phyloP scores from a whole-genome alignment of 2,888 invertebrate species.

The Machimus rusticus region DNA sequence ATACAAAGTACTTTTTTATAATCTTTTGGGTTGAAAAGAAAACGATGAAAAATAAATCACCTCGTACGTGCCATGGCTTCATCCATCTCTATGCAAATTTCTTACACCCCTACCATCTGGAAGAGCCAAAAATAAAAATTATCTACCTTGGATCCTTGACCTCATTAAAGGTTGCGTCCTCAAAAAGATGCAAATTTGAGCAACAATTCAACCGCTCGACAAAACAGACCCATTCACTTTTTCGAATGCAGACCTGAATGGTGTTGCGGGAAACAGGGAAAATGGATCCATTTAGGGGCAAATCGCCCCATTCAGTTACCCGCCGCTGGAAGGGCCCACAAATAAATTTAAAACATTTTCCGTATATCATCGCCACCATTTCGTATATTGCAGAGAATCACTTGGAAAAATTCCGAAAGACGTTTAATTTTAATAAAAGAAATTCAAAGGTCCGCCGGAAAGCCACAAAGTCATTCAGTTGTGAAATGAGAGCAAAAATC shows the following conservation, averaged over 20 bases:
- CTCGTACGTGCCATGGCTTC: too few relatives aligned
- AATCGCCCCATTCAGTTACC: neutral
- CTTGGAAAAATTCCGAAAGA: neutral
- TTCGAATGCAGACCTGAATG: neutral
- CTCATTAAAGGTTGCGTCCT: neutral
- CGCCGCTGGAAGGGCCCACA: neutral
- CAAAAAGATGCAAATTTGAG: neutral
- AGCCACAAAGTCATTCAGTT: slow-evolving; percentile 31
- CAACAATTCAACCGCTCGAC: neutral
- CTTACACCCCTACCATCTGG: too few relatives aligned
- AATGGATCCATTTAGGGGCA: neutral
- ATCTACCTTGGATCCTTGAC: too few relatives aligned
- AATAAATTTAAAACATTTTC: neutral
- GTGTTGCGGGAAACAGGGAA: neutral
- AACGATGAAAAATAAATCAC: too few relatives aligned
- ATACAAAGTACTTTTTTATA: too few relatives aligned
- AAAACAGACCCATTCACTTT: neutral
- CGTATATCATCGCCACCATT: neutral
- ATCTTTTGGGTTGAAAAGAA: too few relatives aligned
- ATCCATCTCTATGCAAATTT: too few relatives aligned
- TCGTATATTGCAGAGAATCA: neutral
- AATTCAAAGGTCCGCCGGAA: slow-evolving; percentile 9
- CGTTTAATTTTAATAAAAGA: slow-evolving; percentile 30
- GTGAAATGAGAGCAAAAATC: slow-evolving; percentile 32
- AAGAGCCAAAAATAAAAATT: too few relatives aligned